Conservation (phyloP, 2,113 vertebrate species). For the Malurus cyaneus region DNA sequence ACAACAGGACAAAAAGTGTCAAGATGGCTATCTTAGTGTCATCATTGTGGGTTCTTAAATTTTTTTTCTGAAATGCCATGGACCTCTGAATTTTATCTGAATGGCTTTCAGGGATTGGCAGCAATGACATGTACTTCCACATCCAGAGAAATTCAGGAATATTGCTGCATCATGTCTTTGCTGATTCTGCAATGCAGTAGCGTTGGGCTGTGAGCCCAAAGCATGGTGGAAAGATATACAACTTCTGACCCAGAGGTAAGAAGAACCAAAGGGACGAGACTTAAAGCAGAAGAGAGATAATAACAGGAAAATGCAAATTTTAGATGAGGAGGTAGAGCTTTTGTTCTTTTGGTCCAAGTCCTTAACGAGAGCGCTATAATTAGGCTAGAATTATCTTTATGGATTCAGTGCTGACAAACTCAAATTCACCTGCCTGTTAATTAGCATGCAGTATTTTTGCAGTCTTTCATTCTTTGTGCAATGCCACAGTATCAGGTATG, state of each 20-base stretch:
- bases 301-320: not conserved
- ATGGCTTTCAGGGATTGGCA: not conserved
- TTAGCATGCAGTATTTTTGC: not conserved
- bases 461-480: not conserved
- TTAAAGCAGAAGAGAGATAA: not conserved
- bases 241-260: not conserved
- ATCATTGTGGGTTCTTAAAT: not conserved
- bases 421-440: not conserved
- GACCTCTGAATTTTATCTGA: not conserved
- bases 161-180: constrained; percentile 31
- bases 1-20: not conserved
- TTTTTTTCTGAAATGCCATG: not conserved
- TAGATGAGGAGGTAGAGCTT: not conserved
- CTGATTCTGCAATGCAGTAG: constrained; percentile 58
- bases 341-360: not conserved
- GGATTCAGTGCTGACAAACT: not conserved
- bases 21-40: not conserved
- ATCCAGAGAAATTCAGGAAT: not conserved
- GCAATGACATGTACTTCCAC: not conserved
- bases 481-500: not conserved
- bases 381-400: not conserved
- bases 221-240: not conserved
- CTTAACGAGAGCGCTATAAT: not conserved
- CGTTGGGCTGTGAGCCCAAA: constrained; percentile 27
- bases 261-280: not conserved